Conservation (phyloP, 2,888 invertebrate genomes). For the Cylloceria caligata region DNA sequence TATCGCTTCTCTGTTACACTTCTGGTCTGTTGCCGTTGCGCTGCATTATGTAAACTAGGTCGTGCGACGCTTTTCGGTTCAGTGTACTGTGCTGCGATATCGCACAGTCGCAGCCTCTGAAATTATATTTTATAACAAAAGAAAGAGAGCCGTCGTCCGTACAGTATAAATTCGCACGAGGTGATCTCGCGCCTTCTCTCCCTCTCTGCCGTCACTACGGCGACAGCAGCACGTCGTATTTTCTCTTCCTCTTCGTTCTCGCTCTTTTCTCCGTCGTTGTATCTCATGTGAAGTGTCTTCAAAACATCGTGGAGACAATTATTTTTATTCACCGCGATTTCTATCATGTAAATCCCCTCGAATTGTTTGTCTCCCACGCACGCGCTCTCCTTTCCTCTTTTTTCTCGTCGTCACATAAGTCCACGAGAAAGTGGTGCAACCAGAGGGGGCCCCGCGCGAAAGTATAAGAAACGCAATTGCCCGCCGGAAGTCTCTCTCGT, state of each 20-base stretch:
- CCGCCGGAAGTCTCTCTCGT: conserved; percentile 54
- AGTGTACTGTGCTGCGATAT: conserved; percentile 2
- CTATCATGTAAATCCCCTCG: conserved; percentile 32
- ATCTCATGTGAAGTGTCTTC: conserved; percentile 57
- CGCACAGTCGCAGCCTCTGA: conserved; percentile 26
- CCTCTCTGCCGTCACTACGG: neutral
- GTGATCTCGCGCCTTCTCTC: conserved; percentile 12
- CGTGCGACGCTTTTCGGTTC: conserved; percentile 69
- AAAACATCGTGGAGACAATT: conserved; percentile 22
- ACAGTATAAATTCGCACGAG: conserved; percentile 56
- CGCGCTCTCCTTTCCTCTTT: neutral
- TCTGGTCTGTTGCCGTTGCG: conserved; percentile 22
- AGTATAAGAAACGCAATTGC: conserved; percentile 49
- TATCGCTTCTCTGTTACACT: conserved; percentile 19
- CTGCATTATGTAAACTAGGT: conserved; percentile 74
- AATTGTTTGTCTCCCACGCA: conserved; percentile 43
- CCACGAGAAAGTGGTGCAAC: conserved; percentile 52
- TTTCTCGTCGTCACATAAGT: conserved; percentile 15
- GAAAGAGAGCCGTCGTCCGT: neutral
- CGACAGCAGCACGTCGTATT: conserved; percentile 16
- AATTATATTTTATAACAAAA: conserved; percentile 57
- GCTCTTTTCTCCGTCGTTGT: conserved; percentile 44
- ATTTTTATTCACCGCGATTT: conserved; percentile 30
- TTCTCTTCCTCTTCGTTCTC: conserved; percentile 38
- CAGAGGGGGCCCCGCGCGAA: conserved; percentile 46